phyloP scores from a whole-genome alignment of 2,797 vertebrate genomes.

The Sebastes steindachneri region DNA sequence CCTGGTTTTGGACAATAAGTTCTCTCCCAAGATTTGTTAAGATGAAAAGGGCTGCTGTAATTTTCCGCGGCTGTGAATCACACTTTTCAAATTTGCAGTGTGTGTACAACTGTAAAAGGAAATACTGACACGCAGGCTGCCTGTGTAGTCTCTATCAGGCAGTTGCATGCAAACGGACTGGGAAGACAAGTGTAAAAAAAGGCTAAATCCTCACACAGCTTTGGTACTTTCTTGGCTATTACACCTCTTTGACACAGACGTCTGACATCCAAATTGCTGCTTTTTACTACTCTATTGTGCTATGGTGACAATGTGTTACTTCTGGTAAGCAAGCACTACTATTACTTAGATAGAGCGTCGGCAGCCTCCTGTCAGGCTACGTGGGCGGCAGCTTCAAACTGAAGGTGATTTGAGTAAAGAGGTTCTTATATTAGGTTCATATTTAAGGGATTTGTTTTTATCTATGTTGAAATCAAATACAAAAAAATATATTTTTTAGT shows the following conservation, averaged over 20 bases:
- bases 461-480: background rate
- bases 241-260: slow-evolving; percentile 33
- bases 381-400: slow-evolving; percentile 25
- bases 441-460: background rate
- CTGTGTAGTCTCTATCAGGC: slow-evolving; percentile 13
- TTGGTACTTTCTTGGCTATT: slow-evolving; percentile 33
- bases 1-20: slow-evolving; percentile 57
- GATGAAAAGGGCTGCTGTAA: slow-evolving; percentile 58
- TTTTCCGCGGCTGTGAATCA: slow-evolving; percentile 60
- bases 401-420: slow-evolving; percentile 22
- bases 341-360: slow-evolving; percentile 49
- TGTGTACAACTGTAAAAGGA: slow-evolving; percentile 7
- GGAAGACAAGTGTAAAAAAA: slow-evolving; percentile 13
- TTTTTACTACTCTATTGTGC: slow-evolving; percentile 55
- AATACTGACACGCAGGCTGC: slow-evolving; percentile 34
- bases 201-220: background rate
- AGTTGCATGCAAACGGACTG: slow-evolving; percentile 7
- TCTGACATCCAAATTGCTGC: slow-evolving; percentile 71
- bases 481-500: background rate
- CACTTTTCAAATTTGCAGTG: slow-evolving; percentile 56
- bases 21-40: slow-evolving; percentile 41
- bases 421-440: background rate
- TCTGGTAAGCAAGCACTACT: slow-evolving; percentile 54
- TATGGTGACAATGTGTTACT: slow-evolving; percentile 48
- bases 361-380: slow-evolving; percentile 7